Evolutionary conservation across 2,113 vertebrate genomes (phyloP).

Genomic region (Aspidoscelis tigris): DNA sequence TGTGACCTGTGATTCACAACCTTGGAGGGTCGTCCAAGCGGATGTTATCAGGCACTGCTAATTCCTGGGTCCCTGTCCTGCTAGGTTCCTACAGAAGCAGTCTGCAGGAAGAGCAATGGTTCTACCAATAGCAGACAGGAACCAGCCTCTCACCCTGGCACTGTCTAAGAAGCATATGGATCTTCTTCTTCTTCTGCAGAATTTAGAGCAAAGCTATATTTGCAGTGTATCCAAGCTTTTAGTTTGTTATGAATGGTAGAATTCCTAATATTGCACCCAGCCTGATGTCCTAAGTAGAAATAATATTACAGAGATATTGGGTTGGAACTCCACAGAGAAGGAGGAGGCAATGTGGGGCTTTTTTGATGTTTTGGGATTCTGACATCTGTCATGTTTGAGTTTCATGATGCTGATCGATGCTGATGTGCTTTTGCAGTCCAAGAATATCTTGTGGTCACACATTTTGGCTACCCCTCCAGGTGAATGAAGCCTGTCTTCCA

Average conservation of each 20-base stretch:
- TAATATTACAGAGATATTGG: too few species aligned
- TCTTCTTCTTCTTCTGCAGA: too few species aligned
- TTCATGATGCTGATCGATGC: background rate
- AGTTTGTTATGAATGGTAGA: background rate
- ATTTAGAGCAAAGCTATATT: background rate
- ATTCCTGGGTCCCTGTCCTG: too few species aligned
- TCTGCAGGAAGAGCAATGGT: too few species aligned
- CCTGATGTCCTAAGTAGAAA: background rate
- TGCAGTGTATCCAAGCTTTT: background rate
- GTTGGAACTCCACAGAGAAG: background rate
- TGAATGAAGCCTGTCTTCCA: background rate
- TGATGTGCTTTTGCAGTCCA: background rate
- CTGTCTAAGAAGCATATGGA: too few species aligned
- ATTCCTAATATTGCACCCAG: background rate
- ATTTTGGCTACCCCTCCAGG: background rate
- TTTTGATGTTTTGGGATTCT: background rate
- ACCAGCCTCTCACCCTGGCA: too few species aligned
- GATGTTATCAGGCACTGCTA: too few species aligned
- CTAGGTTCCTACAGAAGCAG: too few species aligned
- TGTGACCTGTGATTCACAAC: background rate
- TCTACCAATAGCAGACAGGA: too few species aligned
- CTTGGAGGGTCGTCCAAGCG: too few species aligned
- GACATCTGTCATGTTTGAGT: background rate
- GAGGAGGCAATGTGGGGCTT: background rate
- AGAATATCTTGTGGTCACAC: background rate